Percentiles rank a stretch among this genome's conserved stretches.
Evolutionary conservation across 2,888 invertebrate species (phyloP).

Genomic region (Miltochrista miniata): DNA sequence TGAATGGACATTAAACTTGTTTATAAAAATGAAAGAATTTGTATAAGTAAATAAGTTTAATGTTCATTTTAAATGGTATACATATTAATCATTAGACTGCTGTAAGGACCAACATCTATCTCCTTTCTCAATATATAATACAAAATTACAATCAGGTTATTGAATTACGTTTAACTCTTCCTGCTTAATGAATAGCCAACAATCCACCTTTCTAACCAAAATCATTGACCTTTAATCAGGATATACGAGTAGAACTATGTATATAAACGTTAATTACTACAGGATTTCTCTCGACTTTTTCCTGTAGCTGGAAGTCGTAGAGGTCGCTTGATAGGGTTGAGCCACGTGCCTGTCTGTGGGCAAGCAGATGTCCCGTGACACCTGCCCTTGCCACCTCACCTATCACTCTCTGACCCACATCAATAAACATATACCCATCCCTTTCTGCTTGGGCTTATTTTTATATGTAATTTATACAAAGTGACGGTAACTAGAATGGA

Average conservation of each 20-base stretch:
- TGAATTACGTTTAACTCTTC: neutral
- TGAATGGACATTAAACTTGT: no score
- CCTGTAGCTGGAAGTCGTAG: slow-evolving; percentile 56
- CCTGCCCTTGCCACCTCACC: slow-evolving; percentile 76
- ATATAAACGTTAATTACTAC: slow-evolving; percentile 44
- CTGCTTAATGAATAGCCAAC: neutral
- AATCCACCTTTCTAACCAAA: neutral
- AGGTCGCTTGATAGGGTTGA: slow-evolving; percentile 75
- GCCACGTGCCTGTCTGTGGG: slow-evolving; percentile 74
- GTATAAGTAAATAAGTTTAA: no score
- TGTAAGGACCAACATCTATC: no score
- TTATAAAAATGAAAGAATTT: no score
- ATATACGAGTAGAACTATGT: slow-evolving; percentile 9
- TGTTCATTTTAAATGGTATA: no score
- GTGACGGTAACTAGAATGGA: slow-evolving; percentile 81
- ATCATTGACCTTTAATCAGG: neutral
- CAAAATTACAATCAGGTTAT: no score
- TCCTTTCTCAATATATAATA: no score
- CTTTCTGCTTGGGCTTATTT: slow-evolving; percentile 74
- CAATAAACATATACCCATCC: slow-evolving; percentile 58
- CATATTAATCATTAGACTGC: no score
- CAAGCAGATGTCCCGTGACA: slow-evolving; percentile 81
- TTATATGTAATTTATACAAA: slow-evolving; percentile 80
- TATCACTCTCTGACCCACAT: slow-evolving; percentile 65
- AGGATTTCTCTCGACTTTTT: slow-evolving; percentile 70